These are phyloP conservation scores for Eugnorisma glareosa DNA, from an alignment of 2,888 invertebrate species.

Conservation along the genomic window DNA sequence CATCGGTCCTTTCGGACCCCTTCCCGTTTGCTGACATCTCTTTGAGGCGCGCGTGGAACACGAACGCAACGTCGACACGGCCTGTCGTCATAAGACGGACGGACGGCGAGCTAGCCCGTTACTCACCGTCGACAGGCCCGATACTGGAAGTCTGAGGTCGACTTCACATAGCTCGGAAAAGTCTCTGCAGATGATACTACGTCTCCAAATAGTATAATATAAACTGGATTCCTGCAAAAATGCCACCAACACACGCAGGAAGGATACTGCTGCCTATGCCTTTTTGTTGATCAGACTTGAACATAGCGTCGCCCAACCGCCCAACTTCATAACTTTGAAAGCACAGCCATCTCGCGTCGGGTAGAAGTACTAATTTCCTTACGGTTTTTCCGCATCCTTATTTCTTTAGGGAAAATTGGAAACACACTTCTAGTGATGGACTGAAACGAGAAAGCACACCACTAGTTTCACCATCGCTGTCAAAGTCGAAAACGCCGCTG, in stretches of 20 bases:
- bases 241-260: background rate
- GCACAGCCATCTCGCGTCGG: constrained; percentile 31
- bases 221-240: background rate
- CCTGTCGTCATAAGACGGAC: too few species aligned
- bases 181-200: background rate
- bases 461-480: constrained; percentile 6
- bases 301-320: background rate
- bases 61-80: too few species aligned
- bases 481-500: background rate
- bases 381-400: constrained; percentile 11
- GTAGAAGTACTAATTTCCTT: constrained; percentile 10
- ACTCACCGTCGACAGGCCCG: too few species aligned
- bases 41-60: too few species aligned
- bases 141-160: background rate
- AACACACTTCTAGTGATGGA: background rate
- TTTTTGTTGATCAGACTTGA: background rate
- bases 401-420: background rate
- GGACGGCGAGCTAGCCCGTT: too few species aligned
- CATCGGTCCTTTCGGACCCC: too few species aligned
- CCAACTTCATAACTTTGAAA: background rate
- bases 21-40: too few species aligned
- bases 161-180: background rate
- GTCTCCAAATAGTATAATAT: background rate
- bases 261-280: background rate
- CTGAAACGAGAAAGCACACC: constrained; percentile 4